phyloP scores from a whole-genome alignment of 2,113 vertebrate genomes.

The Athene noctua region DNA sequence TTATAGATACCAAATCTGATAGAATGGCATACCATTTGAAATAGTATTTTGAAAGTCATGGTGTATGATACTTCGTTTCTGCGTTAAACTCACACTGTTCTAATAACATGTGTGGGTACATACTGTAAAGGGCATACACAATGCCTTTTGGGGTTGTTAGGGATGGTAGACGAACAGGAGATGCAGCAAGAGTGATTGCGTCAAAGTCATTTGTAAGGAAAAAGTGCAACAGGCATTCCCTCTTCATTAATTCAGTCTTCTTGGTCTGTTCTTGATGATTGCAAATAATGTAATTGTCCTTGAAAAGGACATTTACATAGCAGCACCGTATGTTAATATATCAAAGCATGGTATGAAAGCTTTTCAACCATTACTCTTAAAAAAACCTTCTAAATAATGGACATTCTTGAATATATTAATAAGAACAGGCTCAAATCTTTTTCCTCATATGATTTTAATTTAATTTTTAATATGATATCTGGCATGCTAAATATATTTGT shows the following conservation, averaged over 20 bases:
- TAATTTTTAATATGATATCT: background rate
- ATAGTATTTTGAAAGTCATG: background rate
- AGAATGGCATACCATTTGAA: background rate
- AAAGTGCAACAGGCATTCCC: background rate
- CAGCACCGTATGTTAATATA: background rate
- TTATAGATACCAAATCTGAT: background rate
- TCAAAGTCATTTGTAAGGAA: background rate
- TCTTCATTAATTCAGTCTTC: background rate
- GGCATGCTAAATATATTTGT: background rate
- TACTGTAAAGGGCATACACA: background rate
- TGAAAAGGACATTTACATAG: background rate
- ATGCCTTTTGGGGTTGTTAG: background rate
- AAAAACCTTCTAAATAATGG: background rate
- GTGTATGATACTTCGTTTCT: background rate
- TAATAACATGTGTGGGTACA: background rate
- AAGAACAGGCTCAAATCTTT: background rate
- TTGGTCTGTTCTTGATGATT: background rate
- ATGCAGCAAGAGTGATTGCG: background rate
- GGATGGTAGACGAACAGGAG: background rate
- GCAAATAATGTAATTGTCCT: background rate
- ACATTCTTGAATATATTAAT: background rate
- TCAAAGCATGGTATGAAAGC: background rate
- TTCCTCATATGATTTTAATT: background rate
- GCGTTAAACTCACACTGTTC: background rate
- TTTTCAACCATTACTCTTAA: background rate